A percentile compares a stretch with the other conserved stretches of the same genome.
Evolutionary conservation across 2,797 vertebrate genomes (phyloP).

Genomic region (Helostoma temminkii): DNA sequence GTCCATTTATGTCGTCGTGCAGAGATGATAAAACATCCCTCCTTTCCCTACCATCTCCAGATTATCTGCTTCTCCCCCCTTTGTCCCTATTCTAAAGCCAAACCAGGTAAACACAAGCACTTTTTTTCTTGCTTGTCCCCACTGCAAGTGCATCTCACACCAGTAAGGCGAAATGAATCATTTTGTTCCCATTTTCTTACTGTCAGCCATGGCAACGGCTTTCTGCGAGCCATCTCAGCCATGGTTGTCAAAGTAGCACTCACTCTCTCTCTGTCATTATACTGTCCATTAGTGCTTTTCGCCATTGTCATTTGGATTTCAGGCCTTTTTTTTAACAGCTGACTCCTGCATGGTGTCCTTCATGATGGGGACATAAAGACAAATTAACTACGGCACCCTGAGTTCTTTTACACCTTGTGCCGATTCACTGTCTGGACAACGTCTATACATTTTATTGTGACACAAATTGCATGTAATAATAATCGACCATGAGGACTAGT

Average conservation of each 20-base stretch:
- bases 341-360: slow-evolving; percentile 51
- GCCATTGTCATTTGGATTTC: slow-evolving; percentile 60
- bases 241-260: slow-evolving; percentile 55
- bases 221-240: slow-evolving; percentile 27
- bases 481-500: slow-evolving; percentile 11
- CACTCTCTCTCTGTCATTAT: slow-evolving; percentile 40
- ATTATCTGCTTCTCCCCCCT: slow-evolving; percentile 5
- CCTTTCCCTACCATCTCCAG: background rate
- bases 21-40: slow-evolving; percentile 30
- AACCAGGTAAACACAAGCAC: slow-evolving; percentile 7
- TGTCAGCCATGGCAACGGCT: slow-evolving; percentile 64
- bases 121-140: slow-evolving; percentile 1
- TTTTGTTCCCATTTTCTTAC: slow-evolving; percentile 54
- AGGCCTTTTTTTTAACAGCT: slow-evolving; percentile 36
- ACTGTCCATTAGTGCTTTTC: slow-evolving; percentile 63
- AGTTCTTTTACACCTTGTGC: slow-evolving; percentile 28
- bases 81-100: slow-evolving; percentile 15
- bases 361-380: slow-evolving; percentile 35
- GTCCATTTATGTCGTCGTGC: slow-evolving; percentile 31
- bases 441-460: slow-evolving; percentile 6
- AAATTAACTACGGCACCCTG: slow-evolving; percentile 43
- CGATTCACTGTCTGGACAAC: slow-evolving; percentile 17
- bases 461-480: slow-evolving; percentile 3
- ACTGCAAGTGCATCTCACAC: slow-evolving; percentile 21
- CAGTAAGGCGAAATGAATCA: slow-evolving; percentile 50